These are phyloP conservation scores for Leptogaster cylindrica DNA, from an alignment of 2,888 invertebrate species.

Conservation along the genomic window DNA sequence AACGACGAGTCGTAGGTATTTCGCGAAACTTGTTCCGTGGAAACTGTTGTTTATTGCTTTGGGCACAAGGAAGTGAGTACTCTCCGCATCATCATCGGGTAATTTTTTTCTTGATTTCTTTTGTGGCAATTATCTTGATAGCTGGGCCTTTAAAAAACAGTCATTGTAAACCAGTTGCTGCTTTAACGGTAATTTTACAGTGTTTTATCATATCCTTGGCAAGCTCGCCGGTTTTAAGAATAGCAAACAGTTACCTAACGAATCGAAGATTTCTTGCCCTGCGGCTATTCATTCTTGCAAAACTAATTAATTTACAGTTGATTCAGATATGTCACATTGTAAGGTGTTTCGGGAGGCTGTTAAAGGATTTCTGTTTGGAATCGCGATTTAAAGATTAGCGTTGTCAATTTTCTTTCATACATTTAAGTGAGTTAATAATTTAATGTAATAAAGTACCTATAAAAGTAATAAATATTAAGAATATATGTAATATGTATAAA, in stretches of 20 bases:
- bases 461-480: too few species aligned
- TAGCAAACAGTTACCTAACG: constrained; percentile 16
- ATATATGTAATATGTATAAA: too few species aligned
- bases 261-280: too few species aligned
- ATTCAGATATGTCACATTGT: too few species aligned
- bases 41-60: constrained; percentile 44
- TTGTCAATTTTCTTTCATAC: too few species aligned
- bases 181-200: constrained; percentile 31
- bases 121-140: constrained; percentile 37
- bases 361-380: too few species aligned
- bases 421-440: too few species aligned
- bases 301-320: too few species aligned
- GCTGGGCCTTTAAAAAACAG: constrained; percentile 21
- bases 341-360: too few species aligned
- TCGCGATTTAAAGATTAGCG: too few species aligned
- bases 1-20: constrained; percentile 31
- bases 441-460: too few species aligned
- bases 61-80: constrained; percentile 44
- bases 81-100: constrained; percentile 33
- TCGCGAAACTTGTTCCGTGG: constrained; percentile 42
- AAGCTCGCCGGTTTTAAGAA: constrained; percentile 1
- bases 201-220: constrained; percentile 26
- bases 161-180: constrained; percentile 31
- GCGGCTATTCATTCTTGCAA: too few species aligned
- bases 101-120: constrained; percentile 24